Base-by-base conservation (phyloP, 2,113 vertebrate species). In the Siphamia tubifer region DNA sequence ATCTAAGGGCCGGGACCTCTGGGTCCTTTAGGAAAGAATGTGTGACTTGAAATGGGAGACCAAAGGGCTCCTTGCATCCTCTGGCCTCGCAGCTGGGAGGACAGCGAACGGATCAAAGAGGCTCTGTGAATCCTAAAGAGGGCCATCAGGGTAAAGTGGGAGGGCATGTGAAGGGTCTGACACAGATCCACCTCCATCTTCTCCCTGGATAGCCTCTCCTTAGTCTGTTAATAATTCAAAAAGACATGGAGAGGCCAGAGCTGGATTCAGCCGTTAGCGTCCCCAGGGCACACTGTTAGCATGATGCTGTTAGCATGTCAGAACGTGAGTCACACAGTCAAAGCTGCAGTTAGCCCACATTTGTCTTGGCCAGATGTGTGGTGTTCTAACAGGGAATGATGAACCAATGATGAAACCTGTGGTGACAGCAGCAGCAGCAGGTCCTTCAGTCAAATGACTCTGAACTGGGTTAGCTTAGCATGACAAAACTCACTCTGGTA, bases 11-110 rank as follows among this genome's bases (percentile, higher is more conserved):
- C 82, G 8, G 68, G 80, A 87, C 80, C 77, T 81, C 64, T 30
- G 57, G 72, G 76, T 87, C 72, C 83, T 82, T 76, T 67, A 71
- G 79, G 85, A 83, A 85, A 70, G 79, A 85, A 82, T 87, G 81
- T 56, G 53, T 47, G 70, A 85, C 87, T 81, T 87, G 70, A 85
- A 82, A 84, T 53, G 73, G 39, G 68, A 81, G 64, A 77, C 61
- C 52, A 69, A 68, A 74, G 70, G 49, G 69, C 61, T 70, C 67
- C 67, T 65, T 8, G 53, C 81, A 67, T 82, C 71, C 74, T 68
- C 40, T 30, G 52, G 76, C 76, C 72, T 70, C 76, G 74, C 84
- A 82, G 85, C 71, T 65, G 85, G 83, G 74, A 75, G 76, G 67
- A 71, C 61, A 57, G 58, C 60, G 23, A 6, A 6, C 11, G 24